Percentiles rank a stretch among this genome's conserved stretches.
These are phyloP conservation scores for Oreochromis tanganicae DNA, from an alignment of 2,113 vertebrate genomes.

Conservation along the genomic window DNA sequence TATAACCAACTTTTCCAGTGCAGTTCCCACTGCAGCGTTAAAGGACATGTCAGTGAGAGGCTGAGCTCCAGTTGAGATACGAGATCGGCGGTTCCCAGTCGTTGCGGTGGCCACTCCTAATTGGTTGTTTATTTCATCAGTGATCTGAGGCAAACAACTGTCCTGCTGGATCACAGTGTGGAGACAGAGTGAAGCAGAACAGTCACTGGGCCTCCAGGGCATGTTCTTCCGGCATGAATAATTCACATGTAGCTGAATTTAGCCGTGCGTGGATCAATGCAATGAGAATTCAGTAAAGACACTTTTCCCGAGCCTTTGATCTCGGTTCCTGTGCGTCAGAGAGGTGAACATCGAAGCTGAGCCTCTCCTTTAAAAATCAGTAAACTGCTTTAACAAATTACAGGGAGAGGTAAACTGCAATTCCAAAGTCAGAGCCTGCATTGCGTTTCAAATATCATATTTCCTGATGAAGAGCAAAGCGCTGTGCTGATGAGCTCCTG, in stretches of 20 bases:
- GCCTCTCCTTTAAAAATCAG: background rate
- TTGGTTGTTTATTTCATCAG: conserved; percentile 7
- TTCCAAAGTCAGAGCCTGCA: background rate
- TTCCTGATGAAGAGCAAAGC: background rate
- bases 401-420: background rate
- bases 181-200: background rate
- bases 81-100: background rate
- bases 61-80: background rate
- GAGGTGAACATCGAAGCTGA: conserved; percentile 16
- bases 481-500: background rate
- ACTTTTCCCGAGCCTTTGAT: conserved; percentile 35
- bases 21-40: background rate
- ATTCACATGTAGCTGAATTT: conserved; percentile 64
- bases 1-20: background rate
- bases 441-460: conserved; percentile 13
- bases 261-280: conserved; percentile 56
- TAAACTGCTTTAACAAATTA: background rate
- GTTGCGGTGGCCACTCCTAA: background rate
- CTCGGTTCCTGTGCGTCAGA: background rate
- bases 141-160: conserved; percentile 2
- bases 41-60: background rate
- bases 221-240: conserved; percentile 60
- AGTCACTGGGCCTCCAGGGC: background rate
- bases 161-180: conserved; percentile 10
- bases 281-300: conserved; percentile 20